Conservation (phyloP, 1,140 invertebrate genomes). For the Leptoteleia sp. region DNA sequence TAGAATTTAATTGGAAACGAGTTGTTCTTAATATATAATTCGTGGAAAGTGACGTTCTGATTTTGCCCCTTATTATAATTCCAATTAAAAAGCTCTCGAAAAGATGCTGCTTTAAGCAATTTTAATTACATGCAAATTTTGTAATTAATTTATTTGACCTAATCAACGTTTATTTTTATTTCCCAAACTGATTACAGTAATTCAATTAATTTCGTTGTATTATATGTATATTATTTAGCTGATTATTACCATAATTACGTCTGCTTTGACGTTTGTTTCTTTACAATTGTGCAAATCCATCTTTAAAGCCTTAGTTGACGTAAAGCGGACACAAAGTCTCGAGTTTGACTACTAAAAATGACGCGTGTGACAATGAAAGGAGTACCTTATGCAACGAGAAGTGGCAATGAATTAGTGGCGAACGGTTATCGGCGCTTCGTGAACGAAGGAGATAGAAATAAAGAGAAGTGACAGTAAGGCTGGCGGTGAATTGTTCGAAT, state of each 20-base stretch:
- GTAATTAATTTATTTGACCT: constrained; percentile 18
- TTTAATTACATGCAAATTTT: constrained; percentile 31
- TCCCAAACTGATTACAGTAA: not conserved
- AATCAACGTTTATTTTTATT: constrained; percentile 12
- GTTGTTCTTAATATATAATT: not conserved
- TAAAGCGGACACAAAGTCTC: constrained; percentile 6
- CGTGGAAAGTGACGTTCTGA: constrained; percentile 2
- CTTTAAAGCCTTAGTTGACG: constrained; percentile 1
- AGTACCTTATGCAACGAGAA: constrained; percentile 36
- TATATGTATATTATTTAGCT: no score
- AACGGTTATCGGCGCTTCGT: constrained; percentile 31
- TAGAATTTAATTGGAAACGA: no score
- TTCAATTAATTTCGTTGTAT: no score
- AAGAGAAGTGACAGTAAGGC: constrained; percentile 59
- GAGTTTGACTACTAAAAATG: constrained; percentile 17
- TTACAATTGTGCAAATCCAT: constrained; percentile 3
- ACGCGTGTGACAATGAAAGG: constrained; percentile 26
- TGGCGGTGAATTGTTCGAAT: constrained; percentile 76
- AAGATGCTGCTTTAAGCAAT: constrained; percentile 5
- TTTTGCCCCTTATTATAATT: constrained; percentile 8
- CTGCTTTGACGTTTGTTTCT: not conserved
- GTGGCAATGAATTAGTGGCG: constrained; percentile 35
- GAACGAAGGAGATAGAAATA: constrained; percentile 55
- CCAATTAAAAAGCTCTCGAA: constrained; percentile 26
- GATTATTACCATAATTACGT: no score